Evolutionary conservation across 2,113 vertebrate genomes (phyloP).

Genomic region (Onychostruthus taczanowskii): DNA sequence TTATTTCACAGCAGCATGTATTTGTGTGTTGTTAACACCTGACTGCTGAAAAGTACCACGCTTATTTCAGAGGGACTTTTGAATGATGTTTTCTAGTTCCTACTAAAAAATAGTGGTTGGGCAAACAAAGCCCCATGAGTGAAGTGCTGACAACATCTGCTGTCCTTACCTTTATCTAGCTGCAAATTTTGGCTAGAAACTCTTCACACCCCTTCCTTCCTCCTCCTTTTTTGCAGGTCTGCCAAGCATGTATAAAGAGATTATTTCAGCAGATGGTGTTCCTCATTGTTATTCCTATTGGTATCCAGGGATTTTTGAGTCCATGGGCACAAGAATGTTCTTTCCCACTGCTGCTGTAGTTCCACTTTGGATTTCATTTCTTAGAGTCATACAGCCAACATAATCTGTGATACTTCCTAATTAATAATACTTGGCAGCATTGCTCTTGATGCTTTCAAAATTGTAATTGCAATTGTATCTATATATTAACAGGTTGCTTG

Average conservation of each 20-base stretch:
- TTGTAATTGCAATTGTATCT: neutral
- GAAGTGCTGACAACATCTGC: constrained; percentile 6
- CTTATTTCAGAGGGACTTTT: neutral
- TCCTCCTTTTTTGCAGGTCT: neutral
- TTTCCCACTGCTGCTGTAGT: neutral
- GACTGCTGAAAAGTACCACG: constrained; percentile 16
- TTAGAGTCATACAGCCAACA: neutral
- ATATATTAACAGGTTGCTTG: neutral
- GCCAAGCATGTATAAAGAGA: constrained; percentile 11
- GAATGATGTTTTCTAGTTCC: neutral
- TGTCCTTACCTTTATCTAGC: constrained; percentile 6
- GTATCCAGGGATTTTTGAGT: neutral
- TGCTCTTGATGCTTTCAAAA: neutral
- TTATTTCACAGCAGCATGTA: neutral
- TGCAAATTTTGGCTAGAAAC: neutral
- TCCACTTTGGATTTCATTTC: constrained; percentile 31
- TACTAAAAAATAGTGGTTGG: neutral
- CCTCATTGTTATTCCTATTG: constrained; percentile 4
- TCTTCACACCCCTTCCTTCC: neutral
- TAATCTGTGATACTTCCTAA: neutral
- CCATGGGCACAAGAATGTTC: neutral
- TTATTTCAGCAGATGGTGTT: constrained; percentile 17
- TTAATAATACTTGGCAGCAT: neutral
- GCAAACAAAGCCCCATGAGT: neutral
- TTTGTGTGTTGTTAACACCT: constrained; percentile 33